Evolutionary conservation across 2,888 invertebrate genomes (phyloP).

Genomic region (Pristionchus japonicus): DNA sequence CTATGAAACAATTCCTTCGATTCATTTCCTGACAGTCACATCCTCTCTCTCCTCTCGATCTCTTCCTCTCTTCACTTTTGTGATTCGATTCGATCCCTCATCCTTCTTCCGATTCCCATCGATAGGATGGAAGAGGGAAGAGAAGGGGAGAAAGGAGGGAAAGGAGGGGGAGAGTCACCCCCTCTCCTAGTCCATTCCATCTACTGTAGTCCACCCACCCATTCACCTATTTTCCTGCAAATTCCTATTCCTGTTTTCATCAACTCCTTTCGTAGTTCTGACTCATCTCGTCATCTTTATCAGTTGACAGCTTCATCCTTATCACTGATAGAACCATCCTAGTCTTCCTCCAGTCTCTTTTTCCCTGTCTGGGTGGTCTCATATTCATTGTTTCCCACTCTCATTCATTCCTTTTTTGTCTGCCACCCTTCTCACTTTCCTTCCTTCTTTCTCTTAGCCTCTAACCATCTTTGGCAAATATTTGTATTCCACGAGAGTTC

Average conservation of each 20-base stretch:
- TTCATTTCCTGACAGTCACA: too few species aligned
- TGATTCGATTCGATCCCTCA: neutral
- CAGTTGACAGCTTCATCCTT: neutral
- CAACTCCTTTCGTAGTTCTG: neutral
- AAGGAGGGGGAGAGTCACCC: constrained; percentile 15
- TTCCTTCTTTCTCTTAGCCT: constrained; percentile 30
- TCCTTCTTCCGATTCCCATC: neutral
- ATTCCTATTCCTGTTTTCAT: neutral
- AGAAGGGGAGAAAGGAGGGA: neutral
- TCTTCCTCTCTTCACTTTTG: neutral
- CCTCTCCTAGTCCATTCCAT: neutral
- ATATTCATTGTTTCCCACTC: neutral
- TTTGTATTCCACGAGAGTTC: constrained; percentile 45
- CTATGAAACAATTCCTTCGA: neutral
- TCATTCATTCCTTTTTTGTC: constrained; percentile 13
- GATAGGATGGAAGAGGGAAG: constrained; percentile 19
- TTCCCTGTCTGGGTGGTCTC: neutral
- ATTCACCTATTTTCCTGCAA: neutral
- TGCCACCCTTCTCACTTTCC: constrained; percentile 19
- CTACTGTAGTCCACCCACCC: constrained; percentile 20
- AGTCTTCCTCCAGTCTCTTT: neutral
- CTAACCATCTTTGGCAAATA: constrained; percentile 48
- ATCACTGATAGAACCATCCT: neutral
- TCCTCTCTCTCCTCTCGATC: neutral
- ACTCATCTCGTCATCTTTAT: neutral